Percentiles rank a stretch among this genome's conserved stretches.
phyloP scores from a whole-genome alignment of 1,140 invertebrate species.

The Achatina immaculata region DNA sequence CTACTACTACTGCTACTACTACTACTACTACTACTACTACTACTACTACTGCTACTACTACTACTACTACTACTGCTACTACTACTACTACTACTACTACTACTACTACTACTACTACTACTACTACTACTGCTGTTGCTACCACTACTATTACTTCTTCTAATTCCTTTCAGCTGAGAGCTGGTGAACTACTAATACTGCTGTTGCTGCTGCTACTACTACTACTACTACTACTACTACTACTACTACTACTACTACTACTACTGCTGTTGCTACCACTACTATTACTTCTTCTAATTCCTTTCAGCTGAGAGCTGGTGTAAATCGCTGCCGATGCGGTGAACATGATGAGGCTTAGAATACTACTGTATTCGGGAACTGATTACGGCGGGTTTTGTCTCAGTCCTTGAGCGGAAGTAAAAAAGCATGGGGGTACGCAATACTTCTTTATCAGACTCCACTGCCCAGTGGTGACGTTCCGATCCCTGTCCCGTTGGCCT shows the following conservation, averaged over 20 bases:
- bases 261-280: too few relatives aligned
- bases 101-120: slow-evolving; percentile 44
- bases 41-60: slow-evolving; percentile 39
- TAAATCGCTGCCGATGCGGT: too few relatives aligned
- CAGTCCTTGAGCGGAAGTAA: too few relatives aligned
- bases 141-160: slow-evolving; percentile 36
- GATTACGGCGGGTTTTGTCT: too few relatives aligned
- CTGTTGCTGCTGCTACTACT: not conserved
- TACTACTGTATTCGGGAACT: too few relatives aligned
- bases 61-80: slow-evolving; percentile 41
- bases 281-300: too few relatives aligned
- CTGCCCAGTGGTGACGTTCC: too few relatives aligned
- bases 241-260: slow-evolving; percentile 8
- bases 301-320: too few relatives aligned
- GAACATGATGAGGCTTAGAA: too few relatives aligned
- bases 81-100: slow-evolving; percentile 40
- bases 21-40: slow-evolving; percentile 34
- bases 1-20: not conserved
- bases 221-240: not conserved
- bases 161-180: slow-evolving; percentile 1
- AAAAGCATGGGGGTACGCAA: too few relatives aligned
- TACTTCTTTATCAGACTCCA: too few relatives aligned
- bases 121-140: slow-evolving; percentile 44
- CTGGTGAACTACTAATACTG: not conserved
- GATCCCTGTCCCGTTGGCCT: too few relatives aligned